Evolutionary conservation across 2,113 vertebrate species (phyloP), one percentile per base, ranked within the genome.

Genomic region (Mirounga angustirostris): DNA sequence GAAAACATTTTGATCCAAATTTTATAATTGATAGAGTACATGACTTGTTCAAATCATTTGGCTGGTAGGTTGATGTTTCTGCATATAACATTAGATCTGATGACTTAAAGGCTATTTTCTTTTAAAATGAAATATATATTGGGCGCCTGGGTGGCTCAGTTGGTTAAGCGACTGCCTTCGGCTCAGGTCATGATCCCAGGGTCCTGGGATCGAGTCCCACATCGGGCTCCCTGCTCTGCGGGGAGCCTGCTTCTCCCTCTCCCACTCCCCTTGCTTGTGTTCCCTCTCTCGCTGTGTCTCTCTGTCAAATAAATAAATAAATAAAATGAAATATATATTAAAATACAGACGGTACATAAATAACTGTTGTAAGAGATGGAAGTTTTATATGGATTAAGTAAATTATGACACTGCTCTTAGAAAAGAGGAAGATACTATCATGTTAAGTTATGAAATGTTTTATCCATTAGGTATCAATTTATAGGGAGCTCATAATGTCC

Each of bases 1-100:
- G 9, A 26, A 94, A 87, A 73, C 87, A 71, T 18, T 96, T 89
- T 91, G 21, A 58, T 87, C 56, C 15, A 86, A 46, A 50, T 94
- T 79, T 71, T 69, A 22, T 58, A 93, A 59, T 43, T 90, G n/a
- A 78, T 52, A 30, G 7, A 40, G 43, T 52, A 50, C 3, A 10
- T 83, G 16, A 65, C 7, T 79, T 94, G 4, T 74, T 85, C 18
- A 95, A 67, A 56, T 85, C 10, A 56, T 69, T 15, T 46, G 5
- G 10, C 14, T 28, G 2, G 1, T 88, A 26, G 18, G 5, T 78
- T 63, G 21, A 67, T n/a, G 58, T 28, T 63, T 90, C 9, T 82
- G 33, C 0, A 54, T 65, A 1, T 50, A 67, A 81, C 80, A 13
- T 18, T 22, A 30, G 19, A 33, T 36, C 22, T 81, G 94, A 1